Evolutionary conservation across 2,888 invertebrate species (phyloP).

Genomic region (Chymomyza caudatula): DNA sequence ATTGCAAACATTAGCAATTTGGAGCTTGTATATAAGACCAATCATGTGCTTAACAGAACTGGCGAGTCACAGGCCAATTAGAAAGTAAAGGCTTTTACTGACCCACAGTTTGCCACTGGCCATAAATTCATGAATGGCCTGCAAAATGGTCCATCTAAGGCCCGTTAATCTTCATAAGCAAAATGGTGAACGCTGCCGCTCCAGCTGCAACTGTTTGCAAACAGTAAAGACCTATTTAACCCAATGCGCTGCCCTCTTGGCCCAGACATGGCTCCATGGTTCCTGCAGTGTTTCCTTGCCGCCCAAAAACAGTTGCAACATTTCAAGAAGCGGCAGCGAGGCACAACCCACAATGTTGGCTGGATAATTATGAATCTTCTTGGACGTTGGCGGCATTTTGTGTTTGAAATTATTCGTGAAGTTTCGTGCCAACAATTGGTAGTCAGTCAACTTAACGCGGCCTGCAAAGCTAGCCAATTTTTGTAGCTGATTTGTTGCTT

Average conservation of each 20-base stretch:
- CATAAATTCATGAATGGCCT: slow-evolving; percentile 3
- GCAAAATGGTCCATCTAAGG: slow-evolving; percentile 10
- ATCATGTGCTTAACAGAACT: neutral
- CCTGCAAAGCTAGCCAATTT: slow-evolving; percentile 67
- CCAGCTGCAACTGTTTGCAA: slow-evolving; percentile 24
- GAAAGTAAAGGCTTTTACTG: neutral
- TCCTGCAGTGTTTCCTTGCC: slow-evolving; percentile 10
- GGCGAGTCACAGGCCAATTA: neutral
- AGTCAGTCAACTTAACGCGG: slow-evolving; percentile 70
- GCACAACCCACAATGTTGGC: slow-evolving; percentile 22
- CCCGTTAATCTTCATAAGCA: slow-evolving; percentile 19
- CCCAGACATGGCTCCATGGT: slow-evolving; percentile 39
- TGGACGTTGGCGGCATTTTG: slow-evolving; percentile 65
- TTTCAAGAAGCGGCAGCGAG: slow-evolving; percentile 57
- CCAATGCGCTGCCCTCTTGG: slow-evolving; percentile 61
- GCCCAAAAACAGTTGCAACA: slow-evolving; percentile 49
- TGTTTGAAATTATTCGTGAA: slow-evolving; percentile 67
- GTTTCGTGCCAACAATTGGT: slow-evolving; percentile 64
- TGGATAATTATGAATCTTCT: slow-evolving; percentile 68
- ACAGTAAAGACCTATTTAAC: slow-evolving; percentile 58
- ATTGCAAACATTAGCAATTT: neutral
- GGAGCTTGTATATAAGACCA: neutral
- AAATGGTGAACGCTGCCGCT: slow-evolving; percentile 6
- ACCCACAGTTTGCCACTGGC: slow-evolving; percentile 20
- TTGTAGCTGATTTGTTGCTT: neutral